These are phyloP conservation scores for Odontophorus gujanensis DNA, from an alignment of 2,113 vertebrate species.

Conservation along the genomic window DNA sequence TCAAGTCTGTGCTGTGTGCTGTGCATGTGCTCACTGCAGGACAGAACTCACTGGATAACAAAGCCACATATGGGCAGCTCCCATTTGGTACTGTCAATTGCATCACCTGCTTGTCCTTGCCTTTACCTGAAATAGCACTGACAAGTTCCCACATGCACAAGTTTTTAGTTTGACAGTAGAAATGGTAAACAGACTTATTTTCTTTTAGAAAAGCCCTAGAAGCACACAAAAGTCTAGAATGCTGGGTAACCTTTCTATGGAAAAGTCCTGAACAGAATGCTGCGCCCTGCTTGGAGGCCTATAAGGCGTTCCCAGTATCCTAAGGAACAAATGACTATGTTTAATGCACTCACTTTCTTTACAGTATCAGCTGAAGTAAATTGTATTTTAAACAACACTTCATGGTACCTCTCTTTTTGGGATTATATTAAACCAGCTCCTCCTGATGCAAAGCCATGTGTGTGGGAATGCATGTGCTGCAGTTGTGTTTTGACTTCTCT, in stretches of 20 bases:
- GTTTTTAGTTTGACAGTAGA: background rate
- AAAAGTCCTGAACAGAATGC: background rate
- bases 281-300: background rate
- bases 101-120: background rate
- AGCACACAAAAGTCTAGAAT: background rate
- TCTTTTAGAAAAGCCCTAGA: background rate
- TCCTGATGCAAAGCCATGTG: background rate
- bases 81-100: background rate
- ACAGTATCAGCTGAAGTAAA: background rate
- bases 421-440: background rate
- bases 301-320: background rate
- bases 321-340: background rate
- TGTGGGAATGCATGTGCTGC: background rate
- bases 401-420: background rate
- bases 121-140: background rate
- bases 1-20: background rate
- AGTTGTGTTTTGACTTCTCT: background rate
- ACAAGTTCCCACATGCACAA: rapidly evolving
- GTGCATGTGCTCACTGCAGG: background rate
- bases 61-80: background rate
- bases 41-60: background rate
- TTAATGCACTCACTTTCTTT: background rate
- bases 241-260: background rate
- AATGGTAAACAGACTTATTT: background rate
- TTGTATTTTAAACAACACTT: background rate